Evolutionary conservation across 2,888 invertebrate species (phyloP), one percentile per base, ranked within the genome.

Genomic region (Lumbricus terrestris): DNA sequence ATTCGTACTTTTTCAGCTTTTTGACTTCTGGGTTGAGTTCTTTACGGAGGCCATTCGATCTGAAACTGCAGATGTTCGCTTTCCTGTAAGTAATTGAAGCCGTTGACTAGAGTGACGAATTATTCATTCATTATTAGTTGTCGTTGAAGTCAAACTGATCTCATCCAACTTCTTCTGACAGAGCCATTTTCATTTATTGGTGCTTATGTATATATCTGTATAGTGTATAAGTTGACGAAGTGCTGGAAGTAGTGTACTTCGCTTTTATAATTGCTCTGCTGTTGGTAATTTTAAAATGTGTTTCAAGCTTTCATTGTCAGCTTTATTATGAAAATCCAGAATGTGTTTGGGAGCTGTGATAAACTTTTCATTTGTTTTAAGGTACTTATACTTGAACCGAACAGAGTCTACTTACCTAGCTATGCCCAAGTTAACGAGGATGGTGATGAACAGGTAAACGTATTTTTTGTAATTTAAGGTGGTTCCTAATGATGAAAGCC

Each of bases 1-100:
- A 13, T 69, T 69, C 13, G 1, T 69, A n/a, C n/a, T 89, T 90
- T 89, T 82, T 88, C 97, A 97, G 95, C 96, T 98, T 0, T 99
- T 99, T 95, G 96, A 97, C 92, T 99, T 99, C 95, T 99, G 99
- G 99, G 97, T 98, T 96, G 99, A 99, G 94, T 99, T 98, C 95
- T 99, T 99, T 95, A 96, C 98, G 82, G 99, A 98, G 95, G 98
- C 98, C 29, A 98, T 97, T 42, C 97, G 97, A 94, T 96, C 96
- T 91, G 97, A 97, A 93, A 97, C 97, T 91, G 97, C 97, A 94
- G 96, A 96, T 93, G 98, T 98, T 93, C 96, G 98, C 92, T 98
- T 98, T 96, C 98, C 98, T 88, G 97, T 97, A 95, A 96, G 96
- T 95, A 37, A 40, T 29, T 82, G 33, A 69, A 69, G 69, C n/a